A percentile compares a stretch with the other conserved stretches of the same genome.
These are phyloP conservation scores for Cranoglanis bouderius DNA, from an alignment of 2,113 vertebrate species.

Conservation along the genomic window DNA sequence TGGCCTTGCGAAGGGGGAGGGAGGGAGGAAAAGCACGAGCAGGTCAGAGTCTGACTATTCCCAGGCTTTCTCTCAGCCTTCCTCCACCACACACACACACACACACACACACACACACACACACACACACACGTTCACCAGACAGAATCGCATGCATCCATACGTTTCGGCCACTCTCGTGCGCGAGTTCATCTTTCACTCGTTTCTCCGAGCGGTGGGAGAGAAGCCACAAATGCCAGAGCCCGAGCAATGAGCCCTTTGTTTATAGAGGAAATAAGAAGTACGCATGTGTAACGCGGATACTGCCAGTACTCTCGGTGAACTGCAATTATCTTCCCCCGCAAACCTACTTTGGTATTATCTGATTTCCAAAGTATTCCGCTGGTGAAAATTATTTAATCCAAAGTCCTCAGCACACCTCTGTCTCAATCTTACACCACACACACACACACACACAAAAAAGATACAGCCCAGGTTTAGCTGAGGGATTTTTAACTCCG, in stretches of 20 bases:
- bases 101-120: not conserved
- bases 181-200: conserved; percentile 62
- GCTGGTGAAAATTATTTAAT: conserved; percentile 62
- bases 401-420: conserved; percentile 39
- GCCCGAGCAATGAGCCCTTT: conserved; percentile 66
- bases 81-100: conserved; percentile 13
- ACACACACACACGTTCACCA: conserved; percentile 5
- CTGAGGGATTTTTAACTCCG: not conserved
- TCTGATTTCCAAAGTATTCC: conserved; percentile 61
- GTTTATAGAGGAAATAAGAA: conserved; percentile 68
- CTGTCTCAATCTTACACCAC: conserved; percentile 34
- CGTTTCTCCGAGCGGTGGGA: conserved; percentile 60
- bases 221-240: conserved; percentile 63
- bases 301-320: conserved; percentile 63
- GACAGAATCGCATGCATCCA: conserved; percentile 25
- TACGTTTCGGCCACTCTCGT: conserved; percentile 46
- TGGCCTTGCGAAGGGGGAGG: conserved; percentile 25
- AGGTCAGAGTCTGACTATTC: conserved; percentile 50
- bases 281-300: conserved; percentile 63
- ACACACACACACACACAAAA: conserved; percentile 19
- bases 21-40: conserved; percentile 22
- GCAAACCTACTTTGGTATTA: conserved; percentile 61
- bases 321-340: conserved; percentile 64
- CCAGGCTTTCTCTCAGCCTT: conserved; percentile 42
- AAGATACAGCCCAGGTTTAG: not conserved